phyloP scores from a whole-genome alignment of 1,140 invertebrate species.

The Microplitis demolitor region DNA sequence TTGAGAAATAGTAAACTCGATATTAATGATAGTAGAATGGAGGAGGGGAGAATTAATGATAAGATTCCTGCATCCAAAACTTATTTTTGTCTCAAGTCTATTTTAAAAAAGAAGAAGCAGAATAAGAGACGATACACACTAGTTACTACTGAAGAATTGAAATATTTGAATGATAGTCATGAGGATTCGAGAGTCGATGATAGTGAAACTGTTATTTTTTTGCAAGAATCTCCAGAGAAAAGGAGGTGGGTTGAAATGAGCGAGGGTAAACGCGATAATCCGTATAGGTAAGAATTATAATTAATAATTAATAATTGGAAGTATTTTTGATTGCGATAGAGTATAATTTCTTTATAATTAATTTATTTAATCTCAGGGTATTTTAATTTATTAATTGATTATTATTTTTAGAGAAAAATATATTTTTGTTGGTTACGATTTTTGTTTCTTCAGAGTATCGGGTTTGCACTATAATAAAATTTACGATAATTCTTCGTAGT shows the following conservation, averaged over 20 bases:
- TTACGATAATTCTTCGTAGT: too few relatives aligned
- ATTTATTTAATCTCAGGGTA: too few relatives aligned
- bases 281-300: neutral
- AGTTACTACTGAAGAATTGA: slow-evolving; percentile 51
- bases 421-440: too few relatives aligned
- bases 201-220: neutral
- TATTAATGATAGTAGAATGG: neutral
- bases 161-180: slow-evolving; percentile 38
- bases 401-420: too few relatives aligned
- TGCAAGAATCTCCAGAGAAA: neutral
- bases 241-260: neutral
- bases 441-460: too few relatives aligned
- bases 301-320: neutral
- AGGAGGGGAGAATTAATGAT: slow-evolving; percentile 20
- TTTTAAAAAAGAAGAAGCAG: slow-evolving; percentile 54
- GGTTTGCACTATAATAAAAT: too few relatives aligned
- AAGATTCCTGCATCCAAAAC: slow-evolving; percentile 44
- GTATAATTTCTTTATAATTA: too few relatives aligned
- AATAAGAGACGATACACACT: slow-evolving; percentile 53
- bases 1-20: neutral
- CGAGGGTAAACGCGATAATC: neutral
- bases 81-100: slow-evolving; percentile 55
- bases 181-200: neutral
- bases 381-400: too few relatives aligned
- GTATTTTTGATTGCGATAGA: too few relatives aligned